Conservation (phyloP, 2,797 vertebrate genomes). For the Anguilla marmorata region DNA sequence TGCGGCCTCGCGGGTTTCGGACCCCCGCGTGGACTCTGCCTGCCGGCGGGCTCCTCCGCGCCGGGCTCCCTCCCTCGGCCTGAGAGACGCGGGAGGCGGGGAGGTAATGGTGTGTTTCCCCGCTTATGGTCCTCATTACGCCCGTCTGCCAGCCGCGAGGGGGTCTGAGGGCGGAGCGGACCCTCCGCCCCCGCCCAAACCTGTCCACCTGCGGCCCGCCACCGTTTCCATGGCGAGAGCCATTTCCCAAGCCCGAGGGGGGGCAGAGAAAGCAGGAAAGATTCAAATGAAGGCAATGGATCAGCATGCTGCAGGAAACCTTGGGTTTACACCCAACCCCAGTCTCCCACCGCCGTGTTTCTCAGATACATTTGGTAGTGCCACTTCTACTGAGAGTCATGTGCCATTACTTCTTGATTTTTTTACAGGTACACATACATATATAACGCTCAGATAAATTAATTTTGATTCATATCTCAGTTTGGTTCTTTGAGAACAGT, state of each 20-base stretch:
- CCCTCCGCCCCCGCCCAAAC: neutral
- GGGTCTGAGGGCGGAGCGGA: neutral
- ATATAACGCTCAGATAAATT: neutral
- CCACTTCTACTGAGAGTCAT: neutral
- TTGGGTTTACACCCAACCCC: no score
- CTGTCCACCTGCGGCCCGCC: neutral
- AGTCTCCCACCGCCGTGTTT: neutral
- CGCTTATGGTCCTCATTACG: constrained; percentile 7
- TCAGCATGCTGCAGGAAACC: neutral
- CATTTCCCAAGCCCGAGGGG: neutral
- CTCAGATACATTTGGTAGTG: neutral
- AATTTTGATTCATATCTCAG: neutral
- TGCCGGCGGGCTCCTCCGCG: neutral
- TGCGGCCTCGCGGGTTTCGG: neutral
- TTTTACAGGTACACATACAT: no score
- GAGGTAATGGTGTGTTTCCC: constrained; percentile 19
- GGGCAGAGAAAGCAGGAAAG: neutral
- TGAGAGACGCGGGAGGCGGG: neutral
- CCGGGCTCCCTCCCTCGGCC: neutral
- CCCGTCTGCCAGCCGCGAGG: neutral
- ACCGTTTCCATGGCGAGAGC: neutral
- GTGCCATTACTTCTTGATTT: neutral
- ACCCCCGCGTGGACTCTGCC: neutral
- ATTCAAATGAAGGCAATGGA: neutral
- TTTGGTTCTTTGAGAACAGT: neutral